Evolutionary conservation across 2,888 invertebrate genomes (phyloP), one percentile per base, ranked within the genome.

Genomic region (Tenthredo livida): DNA sequence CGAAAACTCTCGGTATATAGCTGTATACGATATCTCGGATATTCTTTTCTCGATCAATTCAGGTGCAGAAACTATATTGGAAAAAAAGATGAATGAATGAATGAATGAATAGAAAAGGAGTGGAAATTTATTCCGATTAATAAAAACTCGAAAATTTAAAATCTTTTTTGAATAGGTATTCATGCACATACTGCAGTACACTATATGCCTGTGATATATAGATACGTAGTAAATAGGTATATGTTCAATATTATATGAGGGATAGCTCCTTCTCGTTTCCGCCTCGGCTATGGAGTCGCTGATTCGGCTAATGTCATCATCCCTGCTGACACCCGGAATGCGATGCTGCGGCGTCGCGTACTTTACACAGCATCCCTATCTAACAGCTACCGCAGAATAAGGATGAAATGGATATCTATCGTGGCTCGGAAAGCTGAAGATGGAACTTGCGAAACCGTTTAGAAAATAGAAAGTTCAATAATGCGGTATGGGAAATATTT

Each of bases 321-420:
- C 10, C 50, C 84, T 84, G 77, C 43, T 88, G 87, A 88, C 87
- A 87, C 78, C 65, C 72, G 85, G 86, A 89, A 89, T 89, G 86
- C 85, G 86, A 88, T 88, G 87, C 87, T 87, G 84, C 85, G 77
- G 80, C n/a, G n/a, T 17, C 15, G 77, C 47, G 21, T n/a, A n/a
- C 40, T 7, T 40, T 47, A 50, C 17, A 33, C 29, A 29, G 29
- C 75, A 47, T 67, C 67, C 29, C 29, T 10, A 5, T 12, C 15
- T 43, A 47, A 12, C n/a, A n/a, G 7, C 54, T 54, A n/a, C 54
- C 54, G 54, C 54, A 54, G 54, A 54, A 54, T 54, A 54, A n/a
- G 54, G n/a, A 54, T 6, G 54, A n/a, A 17, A n/a, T 54, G 54
- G 7, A 54, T 54, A 54, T 54, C n/a, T n/a, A 17, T n/a, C 0